These are phyloP conservation scores for Phortica okadai DNA, from an alignment of 2,888 invertebrate species.

Conservation along the genomic window DNA sequence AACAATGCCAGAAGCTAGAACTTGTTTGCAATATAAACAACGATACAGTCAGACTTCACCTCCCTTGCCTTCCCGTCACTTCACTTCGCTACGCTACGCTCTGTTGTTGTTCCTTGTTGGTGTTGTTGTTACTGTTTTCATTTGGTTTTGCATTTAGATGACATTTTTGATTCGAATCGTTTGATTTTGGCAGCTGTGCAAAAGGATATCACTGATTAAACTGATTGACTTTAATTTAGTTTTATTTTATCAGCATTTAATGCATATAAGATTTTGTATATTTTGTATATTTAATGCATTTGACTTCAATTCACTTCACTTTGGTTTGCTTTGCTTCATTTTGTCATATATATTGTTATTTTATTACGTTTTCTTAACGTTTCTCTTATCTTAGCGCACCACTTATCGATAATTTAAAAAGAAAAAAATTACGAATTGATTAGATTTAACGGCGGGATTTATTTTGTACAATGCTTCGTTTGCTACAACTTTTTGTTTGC, in stretches of 20 bases:
- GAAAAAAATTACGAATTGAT: slow-evolving; percentile 43
- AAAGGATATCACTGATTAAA: not conserved
- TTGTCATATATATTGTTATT: slow-evolving; percentile 13
- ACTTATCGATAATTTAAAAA: slow-evolving; percentile 16
- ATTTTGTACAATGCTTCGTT: slow-evolving; percentile 37
- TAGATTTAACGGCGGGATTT: slow-evolving; percentile 49
- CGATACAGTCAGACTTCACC: not conserved
- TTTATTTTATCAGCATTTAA: not conserved
- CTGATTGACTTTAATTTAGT: no score
- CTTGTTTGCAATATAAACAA: slow-evolving; percentile 18
- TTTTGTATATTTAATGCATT: not conserved
- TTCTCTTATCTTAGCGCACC: slow-evolving; percentile 35
- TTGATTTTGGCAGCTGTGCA: not conserved
- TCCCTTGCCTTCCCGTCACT: not conserved
- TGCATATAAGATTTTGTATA: no score
- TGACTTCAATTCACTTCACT: not conserved
- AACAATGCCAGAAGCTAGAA: not conserved
- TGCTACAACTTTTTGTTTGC: not conserved
- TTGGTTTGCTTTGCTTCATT: slow-evolving; percentile 12
- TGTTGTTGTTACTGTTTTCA: not conserved
- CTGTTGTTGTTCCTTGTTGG: not conserved
- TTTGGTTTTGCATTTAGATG: slow-evolving; percentile 5
- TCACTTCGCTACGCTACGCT: not conserved
- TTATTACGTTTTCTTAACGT: slow-evolving; percentile 7
- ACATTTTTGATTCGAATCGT: not conserved